Conservation (phyloP, 2,113 vertebrate species). For the Galeopterus variegatus region DNA sequence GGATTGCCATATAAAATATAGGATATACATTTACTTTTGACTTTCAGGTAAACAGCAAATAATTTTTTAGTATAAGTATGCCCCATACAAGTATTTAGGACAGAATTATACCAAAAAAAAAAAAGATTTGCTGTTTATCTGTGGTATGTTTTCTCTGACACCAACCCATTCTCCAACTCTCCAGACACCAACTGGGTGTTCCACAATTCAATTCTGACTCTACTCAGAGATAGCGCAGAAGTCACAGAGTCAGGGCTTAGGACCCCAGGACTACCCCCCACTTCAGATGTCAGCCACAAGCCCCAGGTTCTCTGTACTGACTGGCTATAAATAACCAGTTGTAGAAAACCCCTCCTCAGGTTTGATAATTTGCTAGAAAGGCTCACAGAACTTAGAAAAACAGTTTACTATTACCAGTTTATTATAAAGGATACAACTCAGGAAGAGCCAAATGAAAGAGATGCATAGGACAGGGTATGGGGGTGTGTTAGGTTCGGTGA, state of each 20-base stretch:
- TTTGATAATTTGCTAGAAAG: background rate
- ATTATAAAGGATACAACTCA: background rate
- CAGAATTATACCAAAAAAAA: background rate
- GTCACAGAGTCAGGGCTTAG: background rate
- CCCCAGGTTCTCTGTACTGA: background rate
- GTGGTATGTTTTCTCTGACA: background rate
- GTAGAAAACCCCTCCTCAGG: background rate
- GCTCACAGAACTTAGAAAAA: background rate
- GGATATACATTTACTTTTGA: background rate
- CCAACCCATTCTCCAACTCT: background rate
- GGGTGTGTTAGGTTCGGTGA: too few species aligned
- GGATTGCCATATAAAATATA: background rate
- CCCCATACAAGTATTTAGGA: background rate
- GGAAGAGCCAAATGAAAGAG: background rate
- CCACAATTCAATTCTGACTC: background rate
- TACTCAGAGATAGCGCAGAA: background rate
- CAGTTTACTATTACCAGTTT: background rate
- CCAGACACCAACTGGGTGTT: background rate
- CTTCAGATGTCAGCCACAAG: background rate
- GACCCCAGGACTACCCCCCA: too few species aligned
- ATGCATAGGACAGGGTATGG: too few species aligned
- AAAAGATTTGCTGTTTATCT: background rate
- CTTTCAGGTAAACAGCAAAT: slow-evolving; percentile 7
- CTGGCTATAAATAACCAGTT: background rate
- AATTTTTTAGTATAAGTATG: background rate